Evolutionary conservation across 2,888 invertebrate genomes (phyloP).

Genomic region (Eristalis pertinax): DNA sequence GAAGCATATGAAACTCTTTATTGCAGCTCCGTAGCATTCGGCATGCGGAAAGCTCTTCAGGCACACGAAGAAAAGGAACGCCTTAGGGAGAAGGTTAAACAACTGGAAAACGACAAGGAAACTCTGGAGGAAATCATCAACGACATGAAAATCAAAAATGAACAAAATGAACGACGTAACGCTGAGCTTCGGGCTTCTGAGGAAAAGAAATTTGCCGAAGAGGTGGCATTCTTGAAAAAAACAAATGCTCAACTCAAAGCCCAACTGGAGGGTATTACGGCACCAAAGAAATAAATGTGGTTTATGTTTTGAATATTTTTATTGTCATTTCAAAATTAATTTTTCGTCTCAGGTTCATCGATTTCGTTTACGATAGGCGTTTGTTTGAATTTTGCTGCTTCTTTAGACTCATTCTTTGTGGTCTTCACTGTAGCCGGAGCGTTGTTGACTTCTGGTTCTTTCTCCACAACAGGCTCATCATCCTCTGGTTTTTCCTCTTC

Average conservation of each 20-base stretch:
- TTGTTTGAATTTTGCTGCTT: slow-evolving; percentile 76
- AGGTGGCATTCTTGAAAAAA: slow-evolving; percentile 94
- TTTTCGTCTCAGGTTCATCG: slow-evolving; percentile 74
- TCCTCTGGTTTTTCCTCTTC: slow-evolving; percentile 61
- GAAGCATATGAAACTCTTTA: slow-evolving; percentile 98
- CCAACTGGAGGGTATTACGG: slow-evolving; percentile 96
- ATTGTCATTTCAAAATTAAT: slow-evolving; percentile 45
- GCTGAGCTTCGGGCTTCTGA: slow-evolving; percentile 93
- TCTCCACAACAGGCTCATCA: slow-evolving; percentile 21
- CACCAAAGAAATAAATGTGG: slow-evolving; percentile 89
- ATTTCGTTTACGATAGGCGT: slow-evolving; percentile 83
- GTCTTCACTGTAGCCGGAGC: slow-evolving; percentile 55
- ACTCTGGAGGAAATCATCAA: slow-evolving; percentile 82
- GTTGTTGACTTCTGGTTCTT: slow-evolving; percentile 30
- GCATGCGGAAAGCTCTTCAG: slow-evolving; percentile 98
- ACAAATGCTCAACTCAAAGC: slow-evolving; percentile 97
- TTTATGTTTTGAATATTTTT: neutral
- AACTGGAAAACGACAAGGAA: slow-evolving; percentile 83
- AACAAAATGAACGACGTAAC: slow-evolving; percentile 91
- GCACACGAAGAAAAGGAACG: slow-evolving; percentile 89
- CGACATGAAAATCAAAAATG: slow-evolving; percentile 87
- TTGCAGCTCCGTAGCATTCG: slow-evolving; percentile 98
- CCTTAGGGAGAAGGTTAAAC: slow-evolving; percentile 88
- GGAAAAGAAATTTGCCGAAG: slow-evolving; percentile 95
- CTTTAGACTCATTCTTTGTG: slow-evolving; percentile 41